Evolutionary conservation across 2,888 invertebrate species (phyloP), one percentile per base, ranked within the genome.

Genomic region (Agriopis marginaria): DNA sequence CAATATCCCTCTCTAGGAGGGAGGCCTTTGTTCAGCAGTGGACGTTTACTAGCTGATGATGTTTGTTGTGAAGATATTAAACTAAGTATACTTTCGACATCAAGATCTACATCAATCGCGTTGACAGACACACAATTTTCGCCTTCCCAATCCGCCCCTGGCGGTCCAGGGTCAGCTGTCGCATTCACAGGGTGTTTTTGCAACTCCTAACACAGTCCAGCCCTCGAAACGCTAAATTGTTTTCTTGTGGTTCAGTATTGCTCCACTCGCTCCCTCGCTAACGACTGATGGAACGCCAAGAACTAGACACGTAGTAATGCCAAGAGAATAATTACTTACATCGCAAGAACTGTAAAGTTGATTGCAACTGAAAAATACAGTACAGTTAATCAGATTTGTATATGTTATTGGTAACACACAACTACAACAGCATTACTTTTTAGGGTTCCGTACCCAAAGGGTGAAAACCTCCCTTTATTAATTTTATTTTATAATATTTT

Each of bases 111-210:
- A 55, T 68, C 64, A 55, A 56, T 65, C 23, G 17, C 11, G 70
- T 63, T 59, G 63, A 63, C 50, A 63, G 59, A n/a, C 40, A 55
- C 50, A 58, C 49, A 67, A 60, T 58, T 62, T 66, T 56, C 42
- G 45, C 54, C 12, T 32, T 54, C 72, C 70, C 64, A 86, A 65
- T 88, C 74, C 89, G 74, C 72, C 86, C 79, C 87, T 86, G 87
- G 78, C 72, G 68, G 47, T 77, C 74, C 76, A 78, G 79, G 86
- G 90, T 89, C 92, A 92, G 91, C 91, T 92, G 92, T 84, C 89
- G 84, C 86, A 87, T 89, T 92, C 92, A 86, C 92, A 92, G 83
- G 79, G 74, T 79, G 90, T 92, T 92, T 92, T 92, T 92, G 89
- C 86, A 86, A 86, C 83, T 85, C 76, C 80, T 75, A 78, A 80